phyloP scores from a whole-genome alignment of 2,797 vertebrate species.

The Sarcophilus harrisii region DNA sequence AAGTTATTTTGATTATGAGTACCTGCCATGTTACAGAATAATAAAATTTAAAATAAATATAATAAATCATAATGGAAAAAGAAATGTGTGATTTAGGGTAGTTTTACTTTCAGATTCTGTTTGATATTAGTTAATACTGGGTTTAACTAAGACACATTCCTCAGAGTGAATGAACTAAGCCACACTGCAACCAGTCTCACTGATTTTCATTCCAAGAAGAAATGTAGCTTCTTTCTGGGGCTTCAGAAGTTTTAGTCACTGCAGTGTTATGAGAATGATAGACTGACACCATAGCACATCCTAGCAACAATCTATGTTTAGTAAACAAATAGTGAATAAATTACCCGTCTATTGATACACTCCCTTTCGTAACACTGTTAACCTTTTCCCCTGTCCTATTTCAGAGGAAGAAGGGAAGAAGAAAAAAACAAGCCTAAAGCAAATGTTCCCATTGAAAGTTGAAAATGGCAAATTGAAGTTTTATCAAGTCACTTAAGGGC shows the following conservation, averaged over 20 bases:
- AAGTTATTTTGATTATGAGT: not conserved
- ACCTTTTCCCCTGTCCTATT: slow-evolving; percentile 46
- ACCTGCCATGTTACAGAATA: not conserved
- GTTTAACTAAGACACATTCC: not conserved
- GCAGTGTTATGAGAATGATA: not conserved
- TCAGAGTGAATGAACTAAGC: not conserved
- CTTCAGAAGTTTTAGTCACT: slow-evolving; percentile 36
- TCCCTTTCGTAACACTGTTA: slow-evolving; percentile 49
- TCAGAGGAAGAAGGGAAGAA: slow-evolving; percentile 14
- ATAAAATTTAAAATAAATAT: not conserved
- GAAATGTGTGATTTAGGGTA: not conserved
- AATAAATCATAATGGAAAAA: not conserved
- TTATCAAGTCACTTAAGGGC: not conserved
- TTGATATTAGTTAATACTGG: not conserved
- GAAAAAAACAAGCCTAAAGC: not conserved
- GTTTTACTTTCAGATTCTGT: not conserved
- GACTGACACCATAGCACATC: slow-evolving; percentile 41
- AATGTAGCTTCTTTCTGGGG: not conserved
- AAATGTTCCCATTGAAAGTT: not conserved
- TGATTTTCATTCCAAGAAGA: not conserved
- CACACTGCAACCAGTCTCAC: not conserved
- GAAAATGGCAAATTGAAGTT: not conserved
- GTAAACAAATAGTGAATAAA: slow-evolving; percentile 57
- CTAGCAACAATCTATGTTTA: slow-evolving; percentile 77
- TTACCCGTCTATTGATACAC: slow-evolving; percentile 38